Percentiles rank a stretch among this genome's conserved stretches.
These are phyloP conservation scores for Hiodon alosoides DNA, from an alignment of 2,113 vertebrate species.

Conservation along the genomic window DNA sequence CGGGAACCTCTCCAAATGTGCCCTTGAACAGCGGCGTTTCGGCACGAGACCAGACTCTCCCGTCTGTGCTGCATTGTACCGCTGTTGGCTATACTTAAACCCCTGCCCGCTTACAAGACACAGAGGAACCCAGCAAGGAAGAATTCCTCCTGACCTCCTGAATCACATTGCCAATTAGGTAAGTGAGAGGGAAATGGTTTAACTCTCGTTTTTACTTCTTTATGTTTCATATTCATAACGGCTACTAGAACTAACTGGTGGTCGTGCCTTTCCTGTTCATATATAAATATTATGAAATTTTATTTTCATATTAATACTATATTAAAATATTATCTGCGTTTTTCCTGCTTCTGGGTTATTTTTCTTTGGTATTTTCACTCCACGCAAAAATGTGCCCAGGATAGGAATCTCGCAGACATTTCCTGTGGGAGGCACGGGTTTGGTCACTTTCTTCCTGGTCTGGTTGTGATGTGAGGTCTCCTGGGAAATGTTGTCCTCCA, in stretches of 20 bases:
- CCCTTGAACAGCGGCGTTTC: conserved; percentile 66
- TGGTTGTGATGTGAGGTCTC: conserved; percentile 65
- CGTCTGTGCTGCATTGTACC: conserved; percentile 37
- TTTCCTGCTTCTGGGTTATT: conserved; percentile 43
- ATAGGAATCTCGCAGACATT: conserved; percentile 53
- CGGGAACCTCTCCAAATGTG: conserved; percentile 62
- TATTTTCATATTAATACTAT: too few relatives aligned
- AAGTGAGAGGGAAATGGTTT: conserved; percentile 63
- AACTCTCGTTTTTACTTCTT: conserved; percentile 70
- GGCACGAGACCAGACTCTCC: conserved; percentile 55
- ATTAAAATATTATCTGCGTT: conserved; percentile 20
- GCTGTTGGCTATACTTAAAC: conserved; percentile 59
- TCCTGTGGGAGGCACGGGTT: conserved; percentile 59
- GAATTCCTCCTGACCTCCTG: conserved; percentile 59
- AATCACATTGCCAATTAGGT: conserved; percentile 62
- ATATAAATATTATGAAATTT: conserved; percentile 41
- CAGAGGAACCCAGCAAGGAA: conserved; percentile 45
- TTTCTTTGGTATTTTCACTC: conserved; percentile 32
- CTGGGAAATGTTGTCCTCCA: conserved; percentile 72
- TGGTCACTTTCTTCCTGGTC: conserved; percentile 55
- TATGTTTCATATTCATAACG: conserved; percentile 71
- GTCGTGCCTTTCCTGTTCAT: conserved; percentile 57
- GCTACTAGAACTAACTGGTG: conserved; percentile 68
- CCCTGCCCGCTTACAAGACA: conserved; percentile 29
- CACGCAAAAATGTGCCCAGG: conserved; percentile 48